phyloP scores from a whole-genome alignment of 2,797 vertebrate genomes.

The Darevskia nairensis region DNA sequence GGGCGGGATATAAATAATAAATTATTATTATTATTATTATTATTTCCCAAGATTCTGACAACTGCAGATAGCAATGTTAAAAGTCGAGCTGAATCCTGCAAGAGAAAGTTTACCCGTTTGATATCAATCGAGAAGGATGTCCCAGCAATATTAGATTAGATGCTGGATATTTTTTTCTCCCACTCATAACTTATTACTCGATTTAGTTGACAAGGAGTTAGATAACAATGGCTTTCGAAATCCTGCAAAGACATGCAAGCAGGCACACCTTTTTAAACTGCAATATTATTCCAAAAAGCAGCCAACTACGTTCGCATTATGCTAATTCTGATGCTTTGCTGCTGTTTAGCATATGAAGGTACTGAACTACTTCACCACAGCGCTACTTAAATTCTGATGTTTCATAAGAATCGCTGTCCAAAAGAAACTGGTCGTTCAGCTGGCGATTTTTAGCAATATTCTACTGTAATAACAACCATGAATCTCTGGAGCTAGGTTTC shows the following conservation, averaged over 20 bases:
- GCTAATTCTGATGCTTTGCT: slow-evolving; percentile 45
- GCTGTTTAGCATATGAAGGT: slow-evolving; percentile 47
- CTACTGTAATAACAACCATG: slow-evolving; percentile 42
- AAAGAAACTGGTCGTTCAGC: neutral
- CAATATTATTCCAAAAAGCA: slow-evolving; percentile 59
- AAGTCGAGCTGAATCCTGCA: slow-evolving; percentile 5
- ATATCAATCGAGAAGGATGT: slow-evolving; percentile 19
- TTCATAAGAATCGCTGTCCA: neutral
- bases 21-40: too few relatives aligned
- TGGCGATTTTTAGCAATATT: neutral
- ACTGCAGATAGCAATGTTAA: neutral
- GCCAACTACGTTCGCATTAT: slow-evolving; percentile 53
- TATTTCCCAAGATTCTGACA: neutral
- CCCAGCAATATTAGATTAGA: slow-evolving; percentile 34
- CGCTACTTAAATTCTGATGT: neutral
- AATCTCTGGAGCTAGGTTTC: slow-evolving; percentile 50
- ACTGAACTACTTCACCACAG: slow-evolving; percentile 49
- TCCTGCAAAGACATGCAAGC: slow-evolving; percentile 51
- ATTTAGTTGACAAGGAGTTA: slow-evolving; percentile 54
- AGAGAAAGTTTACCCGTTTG: slow-evolving; percentile 14
- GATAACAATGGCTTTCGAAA: slow-evolving; percentile 59
- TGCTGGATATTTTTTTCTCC: slow-evolving; percentile 40
- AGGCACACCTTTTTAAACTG: slow-evolving; percentile 65
- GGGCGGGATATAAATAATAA: too few relatives aligned
- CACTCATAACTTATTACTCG: slow-evolving; percentile 44